Conservation (phyloP, 2,113 vertebrate species). For the Pipra filicauda region DNA sequence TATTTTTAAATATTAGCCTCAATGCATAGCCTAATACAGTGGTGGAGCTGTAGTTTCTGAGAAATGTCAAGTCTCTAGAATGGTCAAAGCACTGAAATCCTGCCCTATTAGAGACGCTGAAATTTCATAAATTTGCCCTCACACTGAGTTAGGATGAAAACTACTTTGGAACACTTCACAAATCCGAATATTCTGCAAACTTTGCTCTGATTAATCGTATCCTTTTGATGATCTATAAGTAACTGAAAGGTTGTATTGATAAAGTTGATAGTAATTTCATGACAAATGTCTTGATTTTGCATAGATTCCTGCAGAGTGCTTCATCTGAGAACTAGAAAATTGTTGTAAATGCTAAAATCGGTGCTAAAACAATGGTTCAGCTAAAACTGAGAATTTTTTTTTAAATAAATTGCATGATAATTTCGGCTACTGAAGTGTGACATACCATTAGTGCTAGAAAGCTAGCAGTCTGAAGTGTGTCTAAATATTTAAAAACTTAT, state of each 20-base stretch:
- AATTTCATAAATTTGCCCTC: not conserved
- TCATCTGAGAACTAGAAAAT: not conserved
- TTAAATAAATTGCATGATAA: not conserved
- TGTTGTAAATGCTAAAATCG: not conserved
- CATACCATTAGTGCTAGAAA: not conserved
- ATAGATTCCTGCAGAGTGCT: not conserved
- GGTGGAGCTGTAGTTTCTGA: not conserved
- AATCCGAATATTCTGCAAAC: not conserved
- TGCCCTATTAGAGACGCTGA: not conserved
- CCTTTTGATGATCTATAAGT: not conserved
- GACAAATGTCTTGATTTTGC: not conserved
- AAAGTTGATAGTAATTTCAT: not conserved
- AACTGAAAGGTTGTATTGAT: not conserved
- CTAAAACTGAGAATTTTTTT: not conserved
- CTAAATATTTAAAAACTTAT: not conserved
- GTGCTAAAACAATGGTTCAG: not conserved
- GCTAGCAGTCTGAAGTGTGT: not conserved
- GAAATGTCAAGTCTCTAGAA: not conserved
- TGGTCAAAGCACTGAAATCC: not conserved
- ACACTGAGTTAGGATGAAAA: not conserved
- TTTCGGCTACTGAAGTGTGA: not conserved
- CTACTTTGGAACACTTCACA: not conserved
- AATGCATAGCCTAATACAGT: not conserved
- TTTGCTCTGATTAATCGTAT: not conserved
- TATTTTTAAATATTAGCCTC: not conserved